Conservation (phyloP, 2,797 vertebrate species). For the Sphenopsis melanotis region DNA sequence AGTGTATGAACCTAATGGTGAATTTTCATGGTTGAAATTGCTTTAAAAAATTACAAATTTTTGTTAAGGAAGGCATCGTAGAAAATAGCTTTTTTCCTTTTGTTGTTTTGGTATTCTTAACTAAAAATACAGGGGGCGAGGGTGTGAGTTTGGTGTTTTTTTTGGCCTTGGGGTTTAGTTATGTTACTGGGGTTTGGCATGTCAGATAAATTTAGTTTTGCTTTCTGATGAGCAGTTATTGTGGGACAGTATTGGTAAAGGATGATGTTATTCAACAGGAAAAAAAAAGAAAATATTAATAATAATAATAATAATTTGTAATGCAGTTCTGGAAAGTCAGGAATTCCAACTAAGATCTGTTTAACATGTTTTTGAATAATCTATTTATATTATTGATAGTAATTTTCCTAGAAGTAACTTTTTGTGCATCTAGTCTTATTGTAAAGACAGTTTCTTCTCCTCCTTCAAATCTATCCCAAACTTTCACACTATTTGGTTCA, state of each 20-base stretch:
- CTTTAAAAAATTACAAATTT: neutral
- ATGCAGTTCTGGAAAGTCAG: neutral
- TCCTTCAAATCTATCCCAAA: neutral
- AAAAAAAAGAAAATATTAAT: neutral
- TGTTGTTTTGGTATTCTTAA: neutral
- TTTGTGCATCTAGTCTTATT: neutral
- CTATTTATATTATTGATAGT: neutral
- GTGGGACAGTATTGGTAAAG: neutral
- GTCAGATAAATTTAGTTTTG: neutral
- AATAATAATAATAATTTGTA: neutral
- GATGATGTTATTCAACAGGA: neutral
- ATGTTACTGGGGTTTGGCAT: neutral
- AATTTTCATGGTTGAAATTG: neutral
- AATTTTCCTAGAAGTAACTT: neutral
- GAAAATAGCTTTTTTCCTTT: neutral
- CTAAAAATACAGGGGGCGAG: neutral
- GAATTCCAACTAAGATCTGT: neutral
- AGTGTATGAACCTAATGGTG: neutral
- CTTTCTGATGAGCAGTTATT: neutral
- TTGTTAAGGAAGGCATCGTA: neutral
- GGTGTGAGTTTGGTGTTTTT: accelerated
- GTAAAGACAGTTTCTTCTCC: neutral
- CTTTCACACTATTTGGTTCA: neutral
- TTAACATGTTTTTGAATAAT: neutral
- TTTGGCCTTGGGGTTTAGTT: neutral